Evolutionary conservation across 2,113 vertebrate genomes (phyloP).

Genomic region (Boulengeromyrus knoepffleri): DNA sequence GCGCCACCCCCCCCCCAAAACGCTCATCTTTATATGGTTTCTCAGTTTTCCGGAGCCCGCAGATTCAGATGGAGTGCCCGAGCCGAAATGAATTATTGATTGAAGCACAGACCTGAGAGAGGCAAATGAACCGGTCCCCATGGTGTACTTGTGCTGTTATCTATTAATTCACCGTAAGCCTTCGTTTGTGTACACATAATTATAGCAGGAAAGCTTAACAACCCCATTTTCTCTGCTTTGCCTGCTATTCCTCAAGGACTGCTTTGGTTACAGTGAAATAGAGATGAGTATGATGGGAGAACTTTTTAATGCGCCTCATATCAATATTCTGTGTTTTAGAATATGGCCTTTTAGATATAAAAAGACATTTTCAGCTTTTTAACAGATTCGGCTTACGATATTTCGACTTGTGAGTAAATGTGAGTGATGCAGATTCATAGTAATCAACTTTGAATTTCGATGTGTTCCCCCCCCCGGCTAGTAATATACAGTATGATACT

Average conservation of each 20-base stretch:
- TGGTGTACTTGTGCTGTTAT: conserved; percentile 38
- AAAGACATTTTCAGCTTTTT: neutral
- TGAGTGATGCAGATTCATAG: neutral
- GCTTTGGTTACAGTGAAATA: neutral
- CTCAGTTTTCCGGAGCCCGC: conserved; percentile 19
- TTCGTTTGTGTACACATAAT: conserved; percentile 31
- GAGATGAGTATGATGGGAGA: neutral
- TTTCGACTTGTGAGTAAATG: neutral
- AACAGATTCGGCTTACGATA: neutral
- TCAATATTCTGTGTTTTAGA: neutral
- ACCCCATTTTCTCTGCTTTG: conserved; percentile 11
- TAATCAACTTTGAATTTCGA: neutral
- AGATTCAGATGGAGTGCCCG: conserved; percentile 54
- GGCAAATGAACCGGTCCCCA: conserved; percentile 41
- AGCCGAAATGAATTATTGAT: conserved; percentile 59
- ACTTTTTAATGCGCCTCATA: neutral
- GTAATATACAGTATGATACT: neutral
- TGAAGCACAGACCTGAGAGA: conserved; percentile 35
- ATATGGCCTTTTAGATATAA: neutral
- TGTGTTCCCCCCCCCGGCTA: neutral
- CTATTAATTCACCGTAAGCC: conserved; percentile 48
- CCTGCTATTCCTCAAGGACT: neutral
- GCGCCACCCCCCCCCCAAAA: neutral
- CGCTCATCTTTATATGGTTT: conserved; percentile 22
- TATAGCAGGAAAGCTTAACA: conserved; percentile 16